These are phyloP conservation scores for Tokudaia tokunoshimensis DNA, from an alignment of 2,797 vertebrate species.

Conservation along the genomic window DNA sequence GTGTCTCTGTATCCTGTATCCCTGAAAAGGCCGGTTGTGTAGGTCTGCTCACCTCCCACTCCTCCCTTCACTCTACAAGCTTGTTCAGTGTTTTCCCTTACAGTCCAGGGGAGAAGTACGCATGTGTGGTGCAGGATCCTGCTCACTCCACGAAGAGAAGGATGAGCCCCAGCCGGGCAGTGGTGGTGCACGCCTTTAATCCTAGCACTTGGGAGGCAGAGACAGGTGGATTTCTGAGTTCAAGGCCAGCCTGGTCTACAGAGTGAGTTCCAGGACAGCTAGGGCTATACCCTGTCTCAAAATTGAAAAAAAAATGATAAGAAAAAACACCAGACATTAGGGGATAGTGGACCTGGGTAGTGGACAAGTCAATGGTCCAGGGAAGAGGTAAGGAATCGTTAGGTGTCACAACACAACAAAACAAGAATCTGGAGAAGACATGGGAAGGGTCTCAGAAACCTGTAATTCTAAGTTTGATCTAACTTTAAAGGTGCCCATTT, in stretches of 20 bases:
- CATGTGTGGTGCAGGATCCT: neutral
- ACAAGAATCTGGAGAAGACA: neutral
- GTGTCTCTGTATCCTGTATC: neutral
- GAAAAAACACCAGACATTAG: too few species aligned
- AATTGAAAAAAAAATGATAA: too few species aligned
- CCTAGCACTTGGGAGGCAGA: too few species aligned
- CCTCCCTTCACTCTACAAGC: neutral
- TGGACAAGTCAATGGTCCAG: neutral
- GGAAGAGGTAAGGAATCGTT: neutral
- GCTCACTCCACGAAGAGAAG: neutral
- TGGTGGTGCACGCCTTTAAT: too few species aligned
- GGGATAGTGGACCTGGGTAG: neutral
- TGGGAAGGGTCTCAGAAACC: neutral
- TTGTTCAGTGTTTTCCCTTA: neutral
- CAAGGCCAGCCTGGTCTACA: too few species aligned
- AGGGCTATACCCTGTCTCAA: too few species aligned
- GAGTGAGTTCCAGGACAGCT: too few species aligned
- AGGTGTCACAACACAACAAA: neutral
- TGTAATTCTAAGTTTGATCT: neutral
- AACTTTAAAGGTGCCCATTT: neutral
- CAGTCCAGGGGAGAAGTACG: neutral
- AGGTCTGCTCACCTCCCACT: neutral
- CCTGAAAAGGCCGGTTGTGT: fast-evolving
- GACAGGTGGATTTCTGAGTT: too few species aligned
- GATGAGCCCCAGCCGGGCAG: neutral